phyloP scores from a whole-genome alignment of 2,888 invertebrate genomes.

The Diarsia brunnea region DNA sequence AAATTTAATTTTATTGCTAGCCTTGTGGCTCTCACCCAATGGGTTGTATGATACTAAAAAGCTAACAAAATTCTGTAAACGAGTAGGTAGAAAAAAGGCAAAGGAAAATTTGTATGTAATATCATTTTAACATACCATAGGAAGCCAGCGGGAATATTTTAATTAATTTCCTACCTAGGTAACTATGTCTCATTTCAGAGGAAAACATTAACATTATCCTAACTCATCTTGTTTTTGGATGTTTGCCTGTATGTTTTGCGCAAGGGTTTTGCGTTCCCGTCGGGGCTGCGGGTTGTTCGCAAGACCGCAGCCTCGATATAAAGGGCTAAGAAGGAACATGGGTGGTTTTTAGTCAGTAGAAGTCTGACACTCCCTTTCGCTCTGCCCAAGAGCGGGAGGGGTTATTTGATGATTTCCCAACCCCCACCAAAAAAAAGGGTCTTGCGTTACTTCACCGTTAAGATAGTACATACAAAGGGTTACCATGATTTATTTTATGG shows the following conservation, averaged over 20 bases:
- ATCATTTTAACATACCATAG: not conserved
- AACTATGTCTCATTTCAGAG: not conserved
- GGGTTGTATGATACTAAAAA: not conserved
- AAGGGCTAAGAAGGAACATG: no score
- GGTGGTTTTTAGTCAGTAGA: no score
- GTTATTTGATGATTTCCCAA: no score
- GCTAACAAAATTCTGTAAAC: not conserved
- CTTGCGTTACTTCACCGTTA: not conserved
- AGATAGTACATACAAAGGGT: not conserved
- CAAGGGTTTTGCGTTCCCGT: no score
- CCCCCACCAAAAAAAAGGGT: no score
- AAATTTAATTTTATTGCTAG: not conserved
- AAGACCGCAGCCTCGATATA: no score
- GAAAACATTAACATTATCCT: not conserved
- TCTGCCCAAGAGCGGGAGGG: no score
- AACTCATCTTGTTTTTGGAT: not conserved
- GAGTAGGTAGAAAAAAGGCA: not conserved
- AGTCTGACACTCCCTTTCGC: no score
- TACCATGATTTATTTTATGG: not conserved
- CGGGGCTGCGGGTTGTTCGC: no score
- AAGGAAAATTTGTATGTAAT: not conserved
- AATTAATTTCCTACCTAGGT: conserved; percentile 1
- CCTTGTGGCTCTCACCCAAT: not conserved
- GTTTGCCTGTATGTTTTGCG: not conserved
- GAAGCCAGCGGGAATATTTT: not conserved